Evolutionary conservation across 37 sponge, comb jelly and placozoan genomes (phyloP).

Genomic region (Geodia barretti): DNA sequence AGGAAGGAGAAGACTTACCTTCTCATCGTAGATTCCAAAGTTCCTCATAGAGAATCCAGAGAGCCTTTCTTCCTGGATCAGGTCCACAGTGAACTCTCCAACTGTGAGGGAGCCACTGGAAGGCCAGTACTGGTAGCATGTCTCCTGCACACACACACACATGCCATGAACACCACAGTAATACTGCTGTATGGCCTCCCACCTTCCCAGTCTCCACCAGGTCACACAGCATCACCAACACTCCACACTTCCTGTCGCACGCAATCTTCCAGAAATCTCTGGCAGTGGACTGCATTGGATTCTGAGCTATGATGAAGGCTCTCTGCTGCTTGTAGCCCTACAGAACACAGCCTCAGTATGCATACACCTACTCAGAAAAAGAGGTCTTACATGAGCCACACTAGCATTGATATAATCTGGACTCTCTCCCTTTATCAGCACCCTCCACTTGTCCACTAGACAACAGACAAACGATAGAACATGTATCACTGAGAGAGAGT

Average conservation of each 20-base stretch:
- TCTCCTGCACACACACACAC: too few species aligned
- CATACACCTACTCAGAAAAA: too few species aligned
- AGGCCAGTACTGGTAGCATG: conserved; percentile 77
- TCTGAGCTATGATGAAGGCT: conserved; percentile 72
- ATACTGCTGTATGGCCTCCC: too few species aligned
- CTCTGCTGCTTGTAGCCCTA: conserved; percentile 70
- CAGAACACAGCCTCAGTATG: not conserved
- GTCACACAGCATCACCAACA: conserved; percentile 43
- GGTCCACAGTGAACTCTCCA: conserved; percentile 33
- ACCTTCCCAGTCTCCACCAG: conserved; percentile 50
- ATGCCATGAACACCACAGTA: too few species aligned
- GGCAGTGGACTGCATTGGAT: conserved; percentile 53
- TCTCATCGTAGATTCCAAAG: conserved; percentile 10
- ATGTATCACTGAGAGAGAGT: too few species aligned
- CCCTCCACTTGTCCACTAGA: conserved; percentile 37
- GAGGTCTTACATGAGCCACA: conserved; percentile 46
- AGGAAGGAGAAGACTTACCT: too few species aligned
- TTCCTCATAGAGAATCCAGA: conserved; percentile 37
- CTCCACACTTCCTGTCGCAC: conserved; percentile 21
- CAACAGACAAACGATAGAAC: not conserved
- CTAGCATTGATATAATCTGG: conserved; percentile 69
- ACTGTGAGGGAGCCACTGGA: conserved; percentile 12
- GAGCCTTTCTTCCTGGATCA: conserved; percentile 10
- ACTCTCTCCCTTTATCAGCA: conserved; percentile 38
- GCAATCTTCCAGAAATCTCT: conserved; percentile 70